Evolutionary conservation across 37 sponge, comb jelly and placozoan genomes (phyloP).

Genomic region (Aplysina aerophoba): DNA sequence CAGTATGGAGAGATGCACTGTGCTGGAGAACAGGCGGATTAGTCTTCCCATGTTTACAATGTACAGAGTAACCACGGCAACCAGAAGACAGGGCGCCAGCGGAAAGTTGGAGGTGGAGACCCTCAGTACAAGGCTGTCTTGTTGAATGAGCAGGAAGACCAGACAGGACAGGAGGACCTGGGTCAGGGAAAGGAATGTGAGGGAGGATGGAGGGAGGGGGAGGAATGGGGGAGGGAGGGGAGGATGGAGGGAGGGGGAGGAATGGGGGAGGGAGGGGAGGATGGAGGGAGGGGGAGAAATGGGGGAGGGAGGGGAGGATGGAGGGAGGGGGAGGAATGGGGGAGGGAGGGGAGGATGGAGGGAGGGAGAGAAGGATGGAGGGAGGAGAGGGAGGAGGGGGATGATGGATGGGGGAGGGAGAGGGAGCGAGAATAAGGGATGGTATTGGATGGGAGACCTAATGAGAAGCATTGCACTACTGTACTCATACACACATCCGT

Average conservation of each 20-base stretch:
- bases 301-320: not conserved
- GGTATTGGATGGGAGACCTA: not conserved
- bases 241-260: too few relatives aligned
- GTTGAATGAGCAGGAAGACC: constrained; percentile 52
- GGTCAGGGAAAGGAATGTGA: not conserved
- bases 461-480: too few relatives aligned
- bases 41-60: not conserved
- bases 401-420: not conserved
- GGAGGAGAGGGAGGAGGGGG: not conserved
- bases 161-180: constrained; percentile 46
- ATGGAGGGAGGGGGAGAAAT: not conserved
- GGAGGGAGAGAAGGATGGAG: not conserved
- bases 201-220: not conserved
- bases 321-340: not conserved
- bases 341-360: too few relatives aligned
- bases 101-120: constrained; percentile 32
- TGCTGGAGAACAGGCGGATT: not conserved
- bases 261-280: not conserved
- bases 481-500: too few relatives aligned
- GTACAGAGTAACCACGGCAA: constrained; percentile 34
- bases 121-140: constrained; percentile 42
- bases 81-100: constrained; percentile 48
- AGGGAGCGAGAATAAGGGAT: not conserved
- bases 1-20: not conserved
- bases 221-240: not conserved